These are phyloP conservation scores for Falcunculus frontatus DNA, from an alignment of 2,113 vertebrate genomes.

Conservation along the genomic window DNA sequence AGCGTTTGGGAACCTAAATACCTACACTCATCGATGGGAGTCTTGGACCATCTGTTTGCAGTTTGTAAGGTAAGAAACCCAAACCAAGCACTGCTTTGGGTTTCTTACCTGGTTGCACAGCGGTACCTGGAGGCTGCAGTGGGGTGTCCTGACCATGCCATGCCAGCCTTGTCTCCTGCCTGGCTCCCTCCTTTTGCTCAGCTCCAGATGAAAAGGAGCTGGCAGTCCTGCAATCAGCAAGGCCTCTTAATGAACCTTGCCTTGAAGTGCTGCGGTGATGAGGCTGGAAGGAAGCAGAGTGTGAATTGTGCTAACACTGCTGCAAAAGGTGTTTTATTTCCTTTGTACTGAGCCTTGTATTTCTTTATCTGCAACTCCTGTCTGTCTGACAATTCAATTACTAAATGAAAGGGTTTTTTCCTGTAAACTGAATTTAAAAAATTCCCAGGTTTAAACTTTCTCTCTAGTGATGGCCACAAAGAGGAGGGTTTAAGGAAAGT, in stretches of 20 bases:
- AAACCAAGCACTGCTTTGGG: accelerated
- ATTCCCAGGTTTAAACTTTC: neutral
- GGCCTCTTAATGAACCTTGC: neutral
- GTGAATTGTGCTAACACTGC: neutral
- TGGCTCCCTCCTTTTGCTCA: neutral
- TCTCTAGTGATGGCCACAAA: neutral
- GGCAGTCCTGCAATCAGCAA: neutral
- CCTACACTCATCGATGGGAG: neutral
- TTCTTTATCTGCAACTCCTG: neutral
- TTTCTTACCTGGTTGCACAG: neutral
- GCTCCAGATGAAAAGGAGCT: neutral
- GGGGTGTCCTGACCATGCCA: neutral
- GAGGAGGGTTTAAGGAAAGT: neutral
- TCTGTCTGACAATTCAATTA: neutral
- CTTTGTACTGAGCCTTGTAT: neutral
- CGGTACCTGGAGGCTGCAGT: neutral
- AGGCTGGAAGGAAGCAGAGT: neutral
- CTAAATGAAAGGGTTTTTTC: neutral
- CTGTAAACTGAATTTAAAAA: neutral
- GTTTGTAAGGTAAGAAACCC: no score
- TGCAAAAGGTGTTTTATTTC: neutral
- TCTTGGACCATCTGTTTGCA: neutral
- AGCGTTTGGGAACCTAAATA: neutral
- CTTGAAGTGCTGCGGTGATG: neutral
- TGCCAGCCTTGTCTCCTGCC: neutral